Conservation (phyloP, 2,888 invertebrate species). For the Augiades crinisus region DNA sequence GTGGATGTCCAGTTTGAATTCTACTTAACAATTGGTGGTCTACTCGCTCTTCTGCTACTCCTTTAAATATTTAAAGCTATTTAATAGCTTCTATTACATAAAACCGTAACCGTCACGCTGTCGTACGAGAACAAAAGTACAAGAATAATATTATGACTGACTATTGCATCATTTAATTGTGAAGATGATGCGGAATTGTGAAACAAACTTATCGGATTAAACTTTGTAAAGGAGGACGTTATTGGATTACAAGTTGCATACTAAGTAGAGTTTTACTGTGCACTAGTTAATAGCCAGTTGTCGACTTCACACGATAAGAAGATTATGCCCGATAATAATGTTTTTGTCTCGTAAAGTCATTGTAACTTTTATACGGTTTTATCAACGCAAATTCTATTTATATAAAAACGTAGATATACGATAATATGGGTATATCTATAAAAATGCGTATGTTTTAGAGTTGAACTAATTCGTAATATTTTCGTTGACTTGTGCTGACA, state of each 20-base stretch:
- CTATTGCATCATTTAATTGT: no score
- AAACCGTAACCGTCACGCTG: no score
- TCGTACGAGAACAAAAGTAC: no score
- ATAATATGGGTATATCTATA: no score
- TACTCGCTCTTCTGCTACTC: no score
- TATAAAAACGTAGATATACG: no score
- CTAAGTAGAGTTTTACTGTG: constrained; percentile 1
- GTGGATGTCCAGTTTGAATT: no score
- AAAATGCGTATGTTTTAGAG: not conserved
- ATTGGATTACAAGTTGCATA: not conserved
- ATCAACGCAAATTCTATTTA: not conserved
- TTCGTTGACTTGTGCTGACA: no score
- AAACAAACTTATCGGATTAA: not conserved
- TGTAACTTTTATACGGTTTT: not conserved
- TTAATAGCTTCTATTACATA: no score
- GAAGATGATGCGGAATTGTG: not conserved
- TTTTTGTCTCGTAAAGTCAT: not conserved
- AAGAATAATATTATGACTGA: no score
- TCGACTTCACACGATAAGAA: not conserved
- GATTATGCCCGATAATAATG: not conserved
- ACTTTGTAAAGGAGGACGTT: not conserved
- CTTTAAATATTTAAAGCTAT: no score
- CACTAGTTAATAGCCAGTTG: not conserved
- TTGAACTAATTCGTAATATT: not conserved
- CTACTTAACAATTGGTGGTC: no score